Evolutionary conservation across 2,113 vertebrate species (phyloP).

Genomic region (Gallinago paraguaiae): DNA sequence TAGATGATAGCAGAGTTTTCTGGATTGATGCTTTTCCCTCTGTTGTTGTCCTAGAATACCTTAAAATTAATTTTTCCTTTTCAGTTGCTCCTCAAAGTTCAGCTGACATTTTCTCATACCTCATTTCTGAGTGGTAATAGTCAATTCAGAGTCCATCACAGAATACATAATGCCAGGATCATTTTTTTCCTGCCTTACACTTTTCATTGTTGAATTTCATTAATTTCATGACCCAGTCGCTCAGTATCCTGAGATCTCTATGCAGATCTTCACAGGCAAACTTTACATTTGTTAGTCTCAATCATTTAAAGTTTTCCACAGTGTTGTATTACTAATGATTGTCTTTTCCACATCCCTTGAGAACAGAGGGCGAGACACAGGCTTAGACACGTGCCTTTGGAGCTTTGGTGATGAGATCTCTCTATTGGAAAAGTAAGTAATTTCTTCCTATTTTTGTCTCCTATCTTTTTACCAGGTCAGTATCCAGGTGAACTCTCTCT

Average conservation of each 20-base stretch:
- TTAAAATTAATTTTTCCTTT: neutral
- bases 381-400: rapidly evolving
- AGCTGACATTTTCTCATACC: neutral
- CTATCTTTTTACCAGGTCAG: neutral
- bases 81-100: neutral
- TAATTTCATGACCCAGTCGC: neutral
- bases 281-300: neutral
- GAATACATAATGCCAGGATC: neutral
- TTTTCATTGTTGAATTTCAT: neutral
- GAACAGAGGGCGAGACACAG: neutral
- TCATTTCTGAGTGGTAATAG: neutral
- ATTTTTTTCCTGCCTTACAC: neutral
- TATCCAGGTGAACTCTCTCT: neutral
- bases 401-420: neutral
- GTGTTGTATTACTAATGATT: neutral
- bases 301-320: neutral
- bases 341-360: neutral
- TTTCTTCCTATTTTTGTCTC: neutral
- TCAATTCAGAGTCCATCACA: neutral
- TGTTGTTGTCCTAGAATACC: neutral
- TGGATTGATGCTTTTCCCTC: neutral
- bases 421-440: neutral
- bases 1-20: neutral
- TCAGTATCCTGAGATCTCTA: neutral
- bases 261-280: neutral